A percentile compares a stretch with the other conserved stretches of the same genome.
phyloP scores from a whole-genome alignment of 2,797 vertebrate species.

The Poecile montanus region DNA sequence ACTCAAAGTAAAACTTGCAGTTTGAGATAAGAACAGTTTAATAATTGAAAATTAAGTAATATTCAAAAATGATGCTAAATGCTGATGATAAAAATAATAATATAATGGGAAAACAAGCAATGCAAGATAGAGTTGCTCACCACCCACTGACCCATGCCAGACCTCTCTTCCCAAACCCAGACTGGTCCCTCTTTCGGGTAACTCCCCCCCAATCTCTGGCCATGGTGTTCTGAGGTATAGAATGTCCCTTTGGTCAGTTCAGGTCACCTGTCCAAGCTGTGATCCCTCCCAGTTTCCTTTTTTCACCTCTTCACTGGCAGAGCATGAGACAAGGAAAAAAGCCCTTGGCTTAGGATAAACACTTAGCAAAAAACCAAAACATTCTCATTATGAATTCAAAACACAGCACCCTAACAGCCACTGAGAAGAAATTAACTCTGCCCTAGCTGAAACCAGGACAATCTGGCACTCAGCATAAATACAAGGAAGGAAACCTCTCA shows the following conservation, averaged over 20 bases:
- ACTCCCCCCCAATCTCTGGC: background rate
- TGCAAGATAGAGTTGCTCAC: background rate
- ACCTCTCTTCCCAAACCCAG: background rate
- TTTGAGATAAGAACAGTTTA: background rate
- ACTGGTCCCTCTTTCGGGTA: background rate
- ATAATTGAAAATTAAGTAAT: background rate
- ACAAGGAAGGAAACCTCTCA: background rate
- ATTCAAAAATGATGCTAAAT: background rate
- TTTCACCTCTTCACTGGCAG: background rate
- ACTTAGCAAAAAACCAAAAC: background rate
- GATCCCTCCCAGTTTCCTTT: background rate
- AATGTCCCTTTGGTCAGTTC: background rate
- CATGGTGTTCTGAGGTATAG: background rate
- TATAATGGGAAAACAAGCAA: background rate
- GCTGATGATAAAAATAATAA: background rate
- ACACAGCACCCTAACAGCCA: background rate
- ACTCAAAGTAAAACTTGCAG: background rate
- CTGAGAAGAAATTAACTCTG: background rate
- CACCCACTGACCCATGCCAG: background rate
- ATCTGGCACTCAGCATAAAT: background rate
- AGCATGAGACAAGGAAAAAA: background rate
- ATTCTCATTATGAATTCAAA: background rate
- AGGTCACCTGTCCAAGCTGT: background rate
- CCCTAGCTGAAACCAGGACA: background rate
- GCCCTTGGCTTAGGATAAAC: background rate